Conservation (phyloP, 2,797 vertebrate species). For the Botia kubotai region DNA sequence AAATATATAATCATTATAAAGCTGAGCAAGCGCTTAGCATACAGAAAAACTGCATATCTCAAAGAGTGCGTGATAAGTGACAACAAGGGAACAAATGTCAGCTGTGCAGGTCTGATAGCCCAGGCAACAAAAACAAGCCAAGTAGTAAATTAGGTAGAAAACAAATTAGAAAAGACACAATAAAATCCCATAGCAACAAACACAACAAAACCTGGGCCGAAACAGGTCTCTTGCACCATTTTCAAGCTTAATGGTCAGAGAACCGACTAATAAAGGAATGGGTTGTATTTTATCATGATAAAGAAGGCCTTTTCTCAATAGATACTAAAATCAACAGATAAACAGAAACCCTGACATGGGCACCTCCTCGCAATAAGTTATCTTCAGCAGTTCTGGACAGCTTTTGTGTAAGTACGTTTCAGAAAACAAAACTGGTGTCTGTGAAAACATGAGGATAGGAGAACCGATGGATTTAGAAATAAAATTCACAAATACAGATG, state of each 20-base stretch:
- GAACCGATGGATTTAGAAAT: not conserved
- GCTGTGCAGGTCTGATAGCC: not conserved
- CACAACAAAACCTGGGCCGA: not conserved
- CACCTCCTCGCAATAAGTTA: not conserved
- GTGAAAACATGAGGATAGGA: not conserved
- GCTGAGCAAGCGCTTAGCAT: too few relatives aligned
- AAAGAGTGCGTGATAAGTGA: not conserved
- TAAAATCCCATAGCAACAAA: conserved; percentile 2
- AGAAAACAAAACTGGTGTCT: not conserved
- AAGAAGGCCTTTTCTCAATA: not conserved
- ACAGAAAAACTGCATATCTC: too few relatives aligned
- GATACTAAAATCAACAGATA: not conserved
- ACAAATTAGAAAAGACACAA: not conserved
- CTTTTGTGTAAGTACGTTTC: not conserved
- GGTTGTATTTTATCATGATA: not conserved
- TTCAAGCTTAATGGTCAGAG: not conserved
- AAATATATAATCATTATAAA: too few relatives aligned
- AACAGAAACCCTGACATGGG: not conserved
- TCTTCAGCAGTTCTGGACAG: not conserved
- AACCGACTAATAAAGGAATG: not conserved
- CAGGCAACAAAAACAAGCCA: not conserved
- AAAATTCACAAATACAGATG: not conserved
- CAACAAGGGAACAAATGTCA: not conserved
- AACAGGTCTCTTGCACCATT: not conserved
- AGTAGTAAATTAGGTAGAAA: not conserved